These are phyloP conservation scores for Aphodius granarius DNA, from an alignment of 2,888 invertebrate genomes.

Conservation along the genomic window DNA sequence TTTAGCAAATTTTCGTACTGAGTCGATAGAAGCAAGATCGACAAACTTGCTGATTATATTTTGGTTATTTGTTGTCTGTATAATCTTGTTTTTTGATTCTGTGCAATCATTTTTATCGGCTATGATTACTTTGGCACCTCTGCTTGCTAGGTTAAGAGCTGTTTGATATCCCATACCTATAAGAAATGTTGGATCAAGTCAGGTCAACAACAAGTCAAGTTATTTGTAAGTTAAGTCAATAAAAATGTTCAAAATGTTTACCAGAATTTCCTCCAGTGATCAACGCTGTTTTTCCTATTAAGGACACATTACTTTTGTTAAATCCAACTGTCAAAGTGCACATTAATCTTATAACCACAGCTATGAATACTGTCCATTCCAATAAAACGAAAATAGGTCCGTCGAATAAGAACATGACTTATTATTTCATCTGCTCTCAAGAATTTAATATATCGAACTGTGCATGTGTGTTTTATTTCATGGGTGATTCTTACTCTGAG, in stretches of 20 bases:
- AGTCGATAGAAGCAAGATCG: conserved; percentile 58
- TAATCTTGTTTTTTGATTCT: conserved; percentile 42
- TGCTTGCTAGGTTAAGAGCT: conserved; percentile 52
- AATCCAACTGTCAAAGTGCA: not conserved
- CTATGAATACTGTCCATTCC: not conserved
- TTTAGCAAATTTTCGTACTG: conserved; percentile 63
- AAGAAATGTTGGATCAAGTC: conserved; percentile 20
- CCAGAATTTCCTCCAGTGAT: conserved; percentile 80
- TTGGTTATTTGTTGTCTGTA: conserved; percentile 43
- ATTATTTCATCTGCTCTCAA: not conserved
- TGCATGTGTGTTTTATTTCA: no score
- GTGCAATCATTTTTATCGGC: conserved; percentile 54
- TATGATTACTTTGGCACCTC: conserved; percentile 59
- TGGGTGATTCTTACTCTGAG: no score
- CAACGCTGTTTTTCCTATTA: conserved; percentile 76
- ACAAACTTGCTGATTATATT: conserved; percentile 52
- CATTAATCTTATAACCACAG: not conserved
- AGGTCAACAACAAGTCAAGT: not conserved
- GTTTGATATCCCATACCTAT: conserved; percentile 54
- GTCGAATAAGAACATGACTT: not conserved
- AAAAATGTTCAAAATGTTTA: conserved; percentile 19
- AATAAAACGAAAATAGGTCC: not conserved
- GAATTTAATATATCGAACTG: not conserved
- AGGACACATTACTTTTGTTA: conserved; percentile 6
- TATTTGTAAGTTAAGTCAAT: not conserved